Evolutionary conservation across 2,888 invertebrate species (phyloP), one percentile per base, ranked within the genome.

Genomic region (Oligia fasciuncula): DNA sequence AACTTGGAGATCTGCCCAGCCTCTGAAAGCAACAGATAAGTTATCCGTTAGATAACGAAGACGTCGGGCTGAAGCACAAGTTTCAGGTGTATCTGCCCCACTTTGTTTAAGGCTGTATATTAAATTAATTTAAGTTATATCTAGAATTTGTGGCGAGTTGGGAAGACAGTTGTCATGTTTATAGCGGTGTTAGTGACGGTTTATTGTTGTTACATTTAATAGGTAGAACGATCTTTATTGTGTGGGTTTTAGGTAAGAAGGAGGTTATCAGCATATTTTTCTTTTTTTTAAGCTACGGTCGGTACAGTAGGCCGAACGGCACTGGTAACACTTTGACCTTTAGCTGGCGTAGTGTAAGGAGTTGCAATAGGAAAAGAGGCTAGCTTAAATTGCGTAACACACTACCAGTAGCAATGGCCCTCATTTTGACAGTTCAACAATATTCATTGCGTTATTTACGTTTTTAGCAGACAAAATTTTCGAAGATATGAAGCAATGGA

Each of bases 61-160:
- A 73, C 69, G 67, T 75, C 85, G 49, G 63, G 29, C 72, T 66
- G n/a, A 60, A 35, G 67, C 51, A 46, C 40, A 84, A 86, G 87
- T 84, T 85, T 29, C 84, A 85, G 85, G 87, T 86, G 84, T 84
- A 84, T 71, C 84, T 78, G 75, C 5, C 62, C 49, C 71, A 77
- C 71, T 80, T 73, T 43, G 73, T 40, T 35, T 5, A 72, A 67
- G 62, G 46, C 43, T 40, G 73, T 79, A 82, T 79, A 82, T 80
- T 87, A 81, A 84, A 77, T 87, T 88, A 43, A 73, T 81, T 67
- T 69, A 77, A 85, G 79, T 88, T 83, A 87, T 66, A 65, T 66
- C 63, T 60, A 23, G 76, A 68, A 73, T 85, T 79, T 84, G 72
- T 54, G 73, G 84, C 5, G 40, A 62, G 40, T 51, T 51, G 13